phyloP scores from a whole-genome alignment of 2,797 vertebrate species.

The Spea hammondii region DNA sequence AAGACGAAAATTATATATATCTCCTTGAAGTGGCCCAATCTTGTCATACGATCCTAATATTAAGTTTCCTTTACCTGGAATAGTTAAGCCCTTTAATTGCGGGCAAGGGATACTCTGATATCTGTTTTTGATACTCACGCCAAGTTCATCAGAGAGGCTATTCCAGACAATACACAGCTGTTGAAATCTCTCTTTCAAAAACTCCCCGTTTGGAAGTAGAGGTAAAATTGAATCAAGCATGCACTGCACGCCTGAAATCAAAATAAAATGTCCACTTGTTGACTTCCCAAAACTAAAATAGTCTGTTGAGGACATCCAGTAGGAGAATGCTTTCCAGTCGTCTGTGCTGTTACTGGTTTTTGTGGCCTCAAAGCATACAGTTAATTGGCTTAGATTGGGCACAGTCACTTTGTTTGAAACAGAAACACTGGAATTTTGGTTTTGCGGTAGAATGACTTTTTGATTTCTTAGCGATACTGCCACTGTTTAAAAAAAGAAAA shows the following conservation, averaged over 20 bases:
- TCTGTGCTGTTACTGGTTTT: slow-evolving; percentile 60
- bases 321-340: slow-evolving; percentile 82
- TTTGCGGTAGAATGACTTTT: slow-evolving; percentile 75
- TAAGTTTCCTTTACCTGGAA: slow-evolving; percentile 72
- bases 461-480: slow-evolving; percentile 91
- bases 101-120: slow-evolving; percentile 67
- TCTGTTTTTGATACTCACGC: slow-evolving; percentile 64
- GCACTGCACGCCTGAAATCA: slow-evolving; percentile 68
- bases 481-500: slow-evolving; percentile 62
- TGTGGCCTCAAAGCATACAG: slow-evolving; percentile 84
- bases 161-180: slow-evolving; percentile 79
- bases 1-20: slow-evolving; percentile 90
- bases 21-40: slow-evolving; percentile 72
- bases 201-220: slow-evolving; percentile 57
- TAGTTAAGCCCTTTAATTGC: slow-evolving; percentile 54
- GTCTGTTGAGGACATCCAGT: slow-evolving; percentile 57
- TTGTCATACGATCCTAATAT: slow-evolving; percentile 72
- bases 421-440: slow-evolving; percentile 59
- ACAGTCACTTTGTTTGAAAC: slow-evolving; percentile 70
- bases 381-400: slow-evolving; percentile 78
- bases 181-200: slow-evolving; percentile 74
- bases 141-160: slow-evolving; percentile 63
- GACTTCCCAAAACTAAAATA: slow-evolving; percentile 71
- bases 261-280: slow-evolving; percentile 64
- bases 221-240: slow-evolving; percentile 64